phyloP scores from a whole-genome alignment of 1,140 invertebrate genomes.

The Zaprionus lachaisei region DNA sequence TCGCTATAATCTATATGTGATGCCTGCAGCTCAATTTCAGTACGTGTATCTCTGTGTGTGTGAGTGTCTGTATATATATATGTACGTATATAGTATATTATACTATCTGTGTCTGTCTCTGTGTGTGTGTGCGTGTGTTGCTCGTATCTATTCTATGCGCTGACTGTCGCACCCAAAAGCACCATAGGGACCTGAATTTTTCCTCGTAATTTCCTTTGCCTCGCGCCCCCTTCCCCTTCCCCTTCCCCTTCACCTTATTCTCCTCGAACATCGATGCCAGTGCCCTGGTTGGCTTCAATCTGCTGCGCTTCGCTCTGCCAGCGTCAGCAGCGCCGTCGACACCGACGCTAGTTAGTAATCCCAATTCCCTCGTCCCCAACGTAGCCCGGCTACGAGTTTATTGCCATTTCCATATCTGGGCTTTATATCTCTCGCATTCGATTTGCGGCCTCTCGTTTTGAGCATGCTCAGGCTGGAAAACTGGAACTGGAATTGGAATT shows the following conservation, averaged over 20 bases:
- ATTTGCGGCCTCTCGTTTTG: conserved; percentile 27
- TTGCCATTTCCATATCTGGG: conserved; percentile 80
- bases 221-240: conserved; percentile 33
- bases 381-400: conserved; percentile 66
- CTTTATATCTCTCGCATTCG: conserved; percentile 66
- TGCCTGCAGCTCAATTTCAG: conserved; percentile 49
- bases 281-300: conserved; percentile 42
- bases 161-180: conserved; percentile 75
- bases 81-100: conserved; percentile 43
- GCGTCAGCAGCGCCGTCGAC: conserved; percentile 23
- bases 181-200: conserved; percentile 80
- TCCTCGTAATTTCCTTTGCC: conserved; percentile 79
- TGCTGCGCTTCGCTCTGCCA: conserved; percentile 12
- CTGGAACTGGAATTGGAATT: conserved; percentile 29
- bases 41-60: conserved; percentile 5
- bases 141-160: conserved; percentile 53
- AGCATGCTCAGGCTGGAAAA: conserved; percentile 30
- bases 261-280: conserved; percentile 27
- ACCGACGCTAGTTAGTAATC: conserved; percentile 61
- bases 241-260: conserved; percentile 37
- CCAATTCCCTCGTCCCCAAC: conserved; percentile 63
- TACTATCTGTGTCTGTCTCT: conserved; percentile 25
- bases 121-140: conserved; percentile 14
- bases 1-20: conserved; percentile 72
- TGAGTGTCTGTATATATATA: conserved; percentile 13